These are phyloP conservation scores for Luffia ferchaultella DNA, from an alignment of 2,888 invertebrate species.

Conservation along the genomic window DNA sequence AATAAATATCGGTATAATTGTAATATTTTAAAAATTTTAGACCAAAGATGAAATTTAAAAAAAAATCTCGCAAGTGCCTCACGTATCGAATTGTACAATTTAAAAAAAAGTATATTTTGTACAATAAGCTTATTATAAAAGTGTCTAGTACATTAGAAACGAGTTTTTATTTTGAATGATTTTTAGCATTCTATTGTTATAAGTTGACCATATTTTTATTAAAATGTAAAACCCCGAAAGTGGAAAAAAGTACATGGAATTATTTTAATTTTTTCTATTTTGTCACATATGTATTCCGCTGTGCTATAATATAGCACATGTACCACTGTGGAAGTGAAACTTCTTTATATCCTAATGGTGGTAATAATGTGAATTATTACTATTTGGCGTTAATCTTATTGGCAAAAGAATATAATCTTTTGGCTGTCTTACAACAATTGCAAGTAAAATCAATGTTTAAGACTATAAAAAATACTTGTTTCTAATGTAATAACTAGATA, in stretches of 20 bases:
- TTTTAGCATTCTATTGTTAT: slow-evolving; percentile 11
- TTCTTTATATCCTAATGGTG: too few species aligned
- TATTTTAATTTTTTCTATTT: slow-evolving; percentile 8
- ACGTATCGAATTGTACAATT: background rate
- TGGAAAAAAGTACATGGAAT: background rate
- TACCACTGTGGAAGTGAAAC: slow-evolving; percentile 3
- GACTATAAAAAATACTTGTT: too few species aligned
- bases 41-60: background rate
- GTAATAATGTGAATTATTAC: too few species aligned
- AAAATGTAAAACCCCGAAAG: background rate
- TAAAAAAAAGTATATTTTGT: background rate
- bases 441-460: too few species aligned
- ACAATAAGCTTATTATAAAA: slow-evolving; percentile 16
- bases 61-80: background rate
- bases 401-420: too few species aligned
- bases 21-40: background rate
- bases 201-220: slow-evolving; percentile 19
- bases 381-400: too few species aligned
- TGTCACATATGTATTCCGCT: slow-evolving; percentile 11
- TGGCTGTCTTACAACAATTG: too few species aligned
- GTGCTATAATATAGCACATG: slow-evolving; percentile 12
- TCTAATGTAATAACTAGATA: too few species aligned
- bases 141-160: slow-evolving; percentile 32
- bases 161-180: slow-evolving; percentile 4
- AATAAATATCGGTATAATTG: too few species aligned